Evolutionary conservation across 1,140 invertebrate species (phyloP).

Genomic region (Rhizoglyphus robini): DNA sequence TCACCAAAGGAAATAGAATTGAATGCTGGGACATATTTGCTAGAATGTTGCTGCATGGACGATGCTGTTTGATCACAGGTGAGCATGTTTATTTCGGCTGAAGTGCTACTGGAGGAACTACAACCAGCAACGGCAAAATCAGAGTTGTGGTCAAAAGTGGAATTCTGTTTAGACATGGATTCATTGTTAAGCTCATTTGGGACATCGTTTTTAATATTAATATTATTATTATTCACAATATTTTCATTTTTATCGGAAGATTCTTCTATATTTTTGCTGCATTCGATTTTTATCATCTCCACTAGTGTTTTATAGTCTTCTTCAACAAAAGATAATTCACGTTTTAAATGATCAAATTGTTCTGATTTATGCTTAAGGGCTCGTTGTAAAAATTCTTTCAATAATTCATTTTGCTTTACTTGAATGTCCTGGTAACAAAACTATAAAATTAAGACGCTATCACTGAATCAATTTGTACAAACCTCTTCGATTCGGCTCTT

Average conservation of each 20-base stretch:
- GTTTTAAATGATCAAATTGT: slow-evolving; percentile 27
- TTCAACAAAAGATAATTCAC: slow-evolving; percentile 27
- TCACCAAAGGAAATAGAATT: background rate
- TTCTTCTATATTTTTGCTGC: slow-evolving; percentile 28
- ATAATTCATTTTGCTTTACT: slow-evolving; percentile 57
- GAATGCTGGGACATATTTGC: slow-evolving; percentile 7
- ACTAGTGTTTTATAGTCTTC: slow-evolving; percentile 26
- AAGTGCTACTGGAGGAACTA: too few relatives aligned
- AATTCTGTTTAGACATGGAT: too few relatives aligned
- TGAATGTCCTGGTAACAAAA: slow-evolving; percentile 31
- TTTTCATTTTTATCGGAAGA: background rate
- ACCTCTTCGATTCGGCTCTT: slow-evolving; percentile 60
- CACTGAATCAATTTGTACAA: background rate
- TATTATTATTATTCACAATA: background rate
- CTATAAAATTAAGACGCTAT: slow-evolving; percentile 15
- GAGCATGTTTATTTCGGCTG: too few relatives aligned
- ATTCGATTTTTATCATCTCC: slow-evolving; percentile 3
- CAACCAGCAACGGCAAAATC: too few relatives aligned
- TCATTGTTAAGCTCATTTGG: too few relatives aligned
- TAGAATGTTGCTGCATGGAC: background rate
- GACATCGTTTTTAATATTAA: too few relatives aligned
- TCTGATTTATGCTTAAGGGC: slow-evolving; percentile 58
- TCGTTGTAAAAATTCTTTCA: slow-evolving; percentile 70
- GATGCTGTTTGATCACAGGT: too few relatives aligned
- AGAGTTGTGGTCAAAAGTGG: too few relatives aligned